phyloP scores from a whole-genome alignment of 2,888 invertebrate genomes.

The Lathronympha strigana region DNA sequence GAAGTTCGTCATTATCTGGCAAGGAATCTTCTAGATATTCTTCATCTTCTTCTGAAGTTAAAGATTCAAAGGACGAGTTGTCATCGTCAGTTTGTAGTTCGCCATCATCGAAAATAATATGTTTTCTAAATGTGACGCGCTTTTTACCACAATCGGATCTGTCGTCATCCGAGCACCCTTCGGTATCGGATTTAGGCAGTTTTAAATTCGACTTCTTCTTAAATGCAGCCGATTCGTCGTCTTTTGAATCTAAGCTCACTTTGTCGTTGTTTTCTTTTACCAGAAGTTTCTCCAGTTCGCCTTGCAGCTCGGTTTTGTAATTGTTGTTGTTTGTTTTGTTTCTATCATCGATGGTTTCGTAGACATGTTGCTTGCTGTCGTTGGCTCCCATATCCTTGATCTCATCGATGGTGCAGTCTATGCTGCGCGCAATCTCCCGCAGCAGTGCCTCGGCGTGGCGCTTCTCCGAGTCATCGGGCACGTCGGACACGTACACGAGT shows the following conservation, averaged over 20 bases:
- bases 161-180: conserved; percentile 77
- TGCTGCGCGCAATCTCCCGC: conserved; percentile 74
- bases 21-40: conserved; percentile 67
- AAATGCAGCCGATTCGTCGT: conserved; percentile 59
- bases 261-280: conserved; percentile 51
- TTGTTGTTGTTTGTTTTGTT: conserved; percentile 48
- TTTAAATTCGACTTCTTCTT: conserved; percentile 76
- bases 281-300: conserved; percentile 66
- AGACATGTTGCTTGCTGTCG: conserved; percentile 67
- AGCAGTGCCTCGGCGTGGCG: conserved; percentile 75
- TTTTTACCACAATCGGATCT: conserved; percentile 76
- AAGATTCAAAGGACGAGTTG: conserved; percentile 75
- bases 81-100: conserved; percentile 79
- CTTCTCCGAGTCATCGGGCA: conserved; percentile 66
- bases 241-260: conserved; percentile 38
- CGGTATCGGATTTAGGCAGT: conserved; percentile 71
- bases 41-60: conserved; percentile 68
- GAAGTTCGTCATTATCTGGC: conserved; percentile 65
- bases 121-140: conserved; percentile 76
- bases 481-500: conserved; percentile 70
- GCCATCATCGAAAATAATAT: conserved; percentile 80
- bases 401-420: conserved; percentile 74
- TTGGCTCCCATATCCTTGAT: conserved; percentile 71
- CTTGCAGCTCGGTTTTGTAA: conserved; percentile 68
- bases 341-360: conserved; percentile 62